Evolutionary conservation across 2,888 invertebrate genomes (phyloP).

Genomic region (Troilus luridus): DNA sequence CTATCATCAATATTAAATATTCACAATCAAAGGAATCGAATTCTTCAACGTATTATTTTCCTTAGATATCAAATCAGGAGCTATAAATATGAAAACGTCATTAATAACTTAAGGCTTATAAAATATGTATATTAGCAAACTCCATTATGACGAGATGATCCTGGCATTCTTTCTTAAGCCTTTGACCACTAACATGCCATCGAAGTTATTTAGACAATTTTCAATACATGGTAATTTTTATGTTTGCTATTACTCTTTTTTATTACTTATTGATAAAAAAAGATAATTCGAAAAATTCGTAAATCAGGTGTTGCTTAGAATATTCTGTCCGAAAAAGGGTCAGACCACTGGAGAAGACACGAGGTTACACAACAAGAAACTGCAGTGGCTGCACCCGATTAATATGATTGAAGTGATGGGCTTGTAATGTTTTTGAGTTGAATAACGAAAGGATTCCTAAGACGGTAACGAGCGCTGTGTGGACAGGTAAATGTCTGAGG

Average conservation of each 20-base stretch:
- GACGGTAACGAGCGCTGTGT: no score
- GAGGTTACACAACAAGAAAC: no score
- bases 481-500: no score
- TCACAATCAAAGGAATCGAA: background rate
- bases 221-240: background rate
- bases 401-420: no score
- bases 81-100: background rate
- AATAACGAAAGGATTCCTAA: no score
- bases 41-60: background rate
- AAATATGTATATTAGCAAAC: background rate
- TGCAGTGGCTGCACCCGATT: no score
- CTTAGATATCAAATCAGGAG: background rate
- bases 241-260: background rate
- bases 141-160: background rate
- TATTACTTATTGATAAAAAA: background rate
- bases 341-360: no score
- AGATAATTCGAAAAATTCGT: no score
- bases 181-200: background rate
- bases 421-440: no score
- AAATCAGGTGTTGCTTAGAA: no score
- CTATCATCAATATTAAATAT: constrained; percentile 1
- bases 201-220: background rate
- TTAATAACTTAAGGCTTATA: background rate
- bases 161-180: background rate
- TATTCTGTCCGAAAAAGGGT: no score